Percentiles rank a stretch among this genome's conserved stretches.
Evolutionary conservation across 1,140 invertebrate species (phyloP).

Genomic region (Matsumurasca onukii): DNA sequence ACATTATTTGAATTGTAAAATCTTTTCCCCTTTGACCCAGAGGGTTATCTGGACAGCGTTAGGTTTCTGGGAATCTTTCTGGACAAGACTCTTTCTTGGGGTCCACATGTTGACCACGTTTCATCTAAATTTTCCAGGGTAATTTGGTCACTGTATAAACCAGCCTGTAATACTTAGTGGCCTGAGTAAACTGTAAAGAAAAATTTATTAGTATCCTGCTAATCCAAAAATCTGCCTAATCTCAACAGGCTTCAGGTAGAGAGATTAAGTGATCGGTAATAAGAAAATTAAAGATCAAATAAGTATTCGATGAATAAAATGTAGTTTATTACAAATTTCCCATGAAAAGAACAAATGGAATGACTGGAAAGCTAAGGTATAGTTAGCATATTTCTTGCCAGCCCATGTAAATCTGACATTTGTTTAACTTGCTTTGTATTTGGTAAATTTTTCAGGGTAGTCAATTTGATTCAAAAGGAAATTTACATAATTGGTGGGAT

Average conservation of each 20-base stretch:
- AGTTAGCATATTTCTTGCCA: background rate
- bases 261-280: background rate
- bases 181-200: background rate
- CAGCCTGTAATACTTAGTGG: background rate
- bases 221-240: too few relatives aligned
- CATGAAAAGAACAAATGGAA: background rate
- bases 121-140: too few relatives aligned
- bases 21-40: background rate
- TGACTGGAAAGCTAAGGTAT: background rate
- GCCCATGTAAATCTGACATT: too few relatives aligned
- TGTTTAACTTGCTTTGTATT: background rate
- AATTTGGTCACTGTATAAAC: background rate
- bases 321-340: background rate
- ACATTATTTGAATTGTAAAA: background rate
- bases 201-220: background rate
- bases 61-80: too few relatives aligned
- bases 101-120: too few relatives aligned
- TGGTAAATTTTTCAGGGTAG: constrained; percentile 47
- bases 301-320: background rate
- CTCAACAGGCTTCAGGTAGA: background rate
- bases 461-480: constrained; percentile 64
- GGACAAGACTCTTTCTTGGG: too few relatives aligned
- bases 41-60: too few relatives aligned
- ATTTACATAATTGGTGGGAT: constrained; percentile 64
- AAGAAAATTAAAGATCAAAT: background rate